These are phyloP conservation scores for Decapterus maruadsi DNA, from an alignment of 2,797 vertebrate species.

Conservation along the genomic window DNA sequence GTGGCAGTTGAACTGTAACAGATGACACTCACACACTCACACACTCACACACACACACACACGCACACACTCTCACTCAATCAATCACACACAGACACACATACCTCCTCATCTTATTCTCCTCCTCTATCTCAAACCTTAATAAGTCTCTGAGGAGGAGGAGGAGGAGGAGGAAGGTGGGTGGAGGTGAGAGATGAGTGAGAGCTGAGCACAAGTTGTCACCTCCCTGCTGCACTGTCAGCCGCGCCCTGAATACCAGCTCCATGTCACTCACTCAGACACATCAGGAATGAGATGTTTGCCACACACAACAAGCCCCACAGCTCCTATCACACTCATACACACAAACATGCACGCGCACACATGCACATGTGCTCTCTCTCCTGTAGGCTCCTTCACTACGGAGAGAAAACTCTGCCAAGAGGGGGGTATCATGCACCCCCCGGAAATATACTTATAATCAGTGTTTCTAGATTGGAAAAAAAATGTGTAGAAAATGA, in stretches of 20 bases:
- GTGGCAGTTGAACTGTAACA: conserved; percentile 50
- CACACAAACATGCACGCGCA: conserved; percentile 3
- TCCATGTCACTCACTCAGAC: conserved; percentile 9
- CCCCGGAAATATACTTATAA: too few relatives aligned
- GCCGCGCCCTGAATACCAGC: conserved; percentile 42
- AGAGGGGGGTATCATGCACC: too few relatives aligned
- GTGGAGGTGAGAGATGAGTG: conserved; percentile 55
- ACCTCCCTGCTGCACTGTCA: conserved; percentile 54
- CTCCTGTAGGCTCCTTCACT: conserved; percentile 5
- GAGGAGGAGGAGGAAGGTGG: conserved; percentile 23
- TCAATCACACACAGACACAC: conserved; percentile 17
- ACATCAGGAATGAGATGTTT: conserved; percentile 14
- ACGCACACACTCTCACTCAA: conserved; percentile 23
- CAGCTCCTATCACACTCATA: background rate
- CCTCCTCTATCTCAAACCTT: background rate
- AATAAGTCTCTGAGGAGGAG: conserved; percentile 29
- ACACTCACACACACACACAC: conserved; percentile 19
- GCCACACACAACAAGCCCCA: background rate
- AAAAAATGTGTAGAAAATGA: too few relatives aligned
- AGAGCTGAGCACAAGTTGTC: conserved; percentile 60
- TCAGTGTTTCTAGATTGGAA: too few relatives aligned
- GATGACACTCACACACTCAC: conserved; percentile 37
- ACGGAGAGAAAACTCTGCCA: conserved; percentile 24
- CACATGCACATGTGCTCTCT: background rate
- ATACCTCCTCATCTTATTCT: background rate